Evolutionary conservation across 1,140 invertebrate genomes (phyloP).

Genomic region (Drosophila tropicalis): DNA sequence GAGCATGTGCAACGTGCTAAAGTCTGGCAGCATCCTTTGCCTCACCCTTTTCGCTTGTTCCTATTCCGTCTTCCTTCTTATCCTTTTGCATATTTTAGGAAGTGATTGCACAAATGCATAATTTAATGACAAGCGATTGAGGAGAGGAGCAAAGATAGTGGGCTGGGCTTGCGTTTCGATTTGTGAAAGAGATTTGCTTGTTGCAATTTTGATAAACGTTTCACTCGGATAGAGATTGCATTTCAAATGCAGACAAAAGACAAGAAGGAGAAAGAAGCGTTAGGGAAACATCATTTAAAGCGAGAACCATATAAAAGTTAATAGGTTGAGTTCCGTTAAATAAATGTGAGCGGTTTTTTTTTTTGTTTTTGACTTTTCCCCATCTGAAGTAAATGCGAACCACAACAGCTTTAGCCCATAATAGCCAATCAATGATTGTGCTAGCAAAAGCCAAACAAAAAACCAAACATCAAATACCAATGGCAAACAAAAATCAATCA

Average conservation of each 20-base stretch:
- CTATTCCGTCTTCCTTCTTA: neutral
- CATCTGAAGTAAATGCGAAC: neutral
- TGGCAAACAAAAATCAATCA: constrained; percentile 63
- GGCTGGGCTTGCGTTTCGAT: neutral
- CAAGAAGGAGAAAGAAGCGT: neutral
- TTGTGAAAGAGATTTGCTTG: constrained; percentile 34
- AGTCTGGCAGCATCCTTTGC: constrained; percentile 12
- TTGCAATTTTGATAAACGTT: constrained; percentile 52
- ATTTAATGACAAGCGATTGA: constrained; percentile 77
- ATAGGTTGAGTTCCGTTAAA: neutral
- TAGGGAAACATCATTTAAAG: neutral
- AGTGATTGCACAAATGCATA: constrained; percentile 79
- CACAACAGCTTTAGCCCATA: constrained; percentile 28
- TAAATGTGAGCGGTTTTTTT: too few species aligned
- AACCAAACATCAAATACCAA: constrained; percentile 31
- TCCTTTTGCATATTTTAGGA: constrained; percentile 74
- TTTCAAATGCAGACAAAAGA: neutral
- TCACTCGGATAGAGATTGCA: constrained; percentile 13
- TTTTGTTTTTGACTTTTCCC: too few species aligned
- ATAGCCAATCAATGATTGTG: constrained; percentile 36
- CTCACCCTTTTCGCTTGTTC: neutral
- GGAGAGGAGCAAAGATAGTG: constrained; percentile 1
- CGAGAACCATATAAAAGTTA: neutral
- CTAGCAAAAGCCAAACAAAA: constrained; percentile 42
- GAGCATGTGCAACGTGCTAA: constrained; percentile 27